Evolutionary conservation across 2,888 invertebrate genomes (phyloP).

Genomic region (Mesorhabditis spiculigera): DNA sequence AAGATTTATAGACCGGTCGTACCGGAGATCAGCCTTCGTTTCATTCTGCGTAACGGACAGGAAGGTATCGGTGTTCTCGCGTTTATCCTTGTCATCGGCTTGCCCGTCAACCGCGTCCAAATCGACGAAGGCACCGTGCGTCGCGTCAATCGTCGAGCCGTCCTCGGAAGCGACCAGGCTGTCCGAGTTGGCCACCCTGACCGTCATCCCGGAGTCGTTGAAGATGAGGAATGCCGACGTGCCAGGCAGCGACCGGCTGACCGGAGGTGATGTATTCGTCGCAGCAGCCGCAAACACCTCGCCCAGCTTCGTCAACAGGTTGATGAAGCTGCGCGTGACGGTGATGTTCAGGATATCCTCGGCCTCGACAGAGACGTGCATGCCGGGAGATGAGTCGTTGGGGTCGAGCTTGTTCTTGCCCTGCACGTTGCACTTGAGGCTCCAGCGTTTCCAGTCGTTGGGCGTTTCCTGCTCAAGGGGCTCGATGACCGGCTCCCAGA

Average conservation of each 20-base stretch:
- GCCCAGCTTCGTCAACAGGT: slow-evolving; percentile 75
- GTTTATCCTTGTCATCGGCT: background rate
- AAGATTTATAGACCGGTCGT: slow-evolving; percentile 17
- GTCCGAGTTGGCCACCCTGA: background rate
- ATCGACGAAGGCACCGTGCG: slow-evolving; percentile 49
- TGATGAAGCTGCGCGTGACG: slow-evolving; percentile 77
- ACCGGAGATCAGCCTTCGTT: slow-evolving; percentile 10
- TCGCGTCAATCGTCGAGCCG: slow-evolving; percentile 41
- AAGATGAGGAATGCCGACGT: slow-evolving; percentile 48
- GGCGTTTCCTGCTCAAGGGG: slow-evolving; percentile 38
- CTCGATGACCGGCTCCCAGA: slow-evolving; percentile 84
- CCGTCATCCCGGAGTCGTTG: slow-evolving; percentile 17
- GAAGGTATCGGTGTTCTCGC: slow-evolving; percentile 9
- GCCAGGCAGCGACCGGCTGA: slow-evolving; percentile 46
- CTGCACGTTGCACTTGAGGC: slow-evolving; percentile 12
- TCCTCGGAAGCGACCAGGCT: slow-evolving; percentile 8
- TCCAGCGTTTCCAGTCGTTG: slow-evolving; percentile 35
- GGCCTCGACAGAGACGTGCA: slow-evolving; percentile 62
- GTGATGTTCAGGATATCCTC: slow-evolving; percentile 77
- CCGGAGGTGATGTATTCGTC: slow-evolving; percentile 49
- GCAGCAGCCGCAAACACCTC: slow-evolving; percentile 62
- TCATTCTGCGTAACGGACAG: slow-evolving; percentile 26
- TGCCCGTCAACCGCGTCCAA: slow-evolving; percentile 20
- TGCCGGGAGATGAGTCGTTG: no score
- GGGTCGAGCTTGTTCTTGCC: slow-evolving; percentile 37